phyloP scores from a whole-genome alignment of 2,797 vertebrate species.

The Acanthopagrus latus region DNA sequence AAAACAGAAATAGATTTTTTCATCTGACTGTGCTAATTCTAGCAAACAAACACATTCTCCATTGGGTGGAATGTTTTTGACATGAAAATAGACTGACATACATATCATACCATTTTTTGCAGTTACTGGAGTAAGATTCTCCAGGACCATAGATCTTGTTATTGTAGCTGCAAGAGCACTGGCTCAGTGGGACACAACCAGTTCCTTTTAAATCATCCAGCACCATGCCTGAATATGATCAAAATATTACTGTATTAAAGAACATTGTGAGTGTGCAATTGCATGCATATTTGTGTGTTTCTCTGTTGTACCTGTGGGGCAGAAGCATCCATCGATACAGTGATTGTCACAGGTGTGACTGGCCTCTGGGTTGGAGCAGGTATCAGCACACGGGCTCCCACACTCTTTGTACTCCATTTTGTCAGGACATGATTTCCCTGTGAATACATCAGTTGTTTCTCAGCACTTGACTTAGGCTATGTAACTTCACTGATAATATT shows the following conservation, averaged over 20 bases:
- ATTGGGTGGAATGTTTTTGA: not conserved
- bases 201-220: conserved; percentile 75
- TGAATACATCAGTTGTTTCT: conserved; percentile 23
- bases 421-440: conserved; percentile 82
- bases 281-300: too few species aligned
- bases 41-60: not conserved
- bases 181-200: conserved; percentile 70
- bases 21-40: not conserved
- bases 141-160: conserved; percentile 70
- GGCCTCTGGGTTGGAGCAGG: conserved; percentile 85
- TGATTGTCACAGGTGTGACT: conserved; percentile 85
- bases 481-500: conserved; percentile 11
- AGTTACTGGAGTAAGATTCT: conserved; percentile 70
- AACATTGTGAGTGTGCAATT: not conserved
- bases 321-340: conserved; percentile 89
- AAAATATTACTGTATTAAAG: not conserved
- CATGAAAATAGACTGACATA: not conserved
- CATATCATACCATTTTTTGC: conserved; percentile 75
- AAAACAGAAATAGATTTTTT: not conserved
- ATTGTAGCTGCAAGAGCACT: conserved; percentile 79
- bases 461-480: not conserved
- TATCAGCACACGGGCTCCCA: conserved; percentile 84
- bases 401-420: conserved; percentile 87
- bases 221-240: conserved; percentile 69
- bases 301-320: conserved; percentile 82